Evolutionary conservation across 2,113 vertebrate genomes (phyloP).

Genomic region (Prunella himalayana): DNA sequence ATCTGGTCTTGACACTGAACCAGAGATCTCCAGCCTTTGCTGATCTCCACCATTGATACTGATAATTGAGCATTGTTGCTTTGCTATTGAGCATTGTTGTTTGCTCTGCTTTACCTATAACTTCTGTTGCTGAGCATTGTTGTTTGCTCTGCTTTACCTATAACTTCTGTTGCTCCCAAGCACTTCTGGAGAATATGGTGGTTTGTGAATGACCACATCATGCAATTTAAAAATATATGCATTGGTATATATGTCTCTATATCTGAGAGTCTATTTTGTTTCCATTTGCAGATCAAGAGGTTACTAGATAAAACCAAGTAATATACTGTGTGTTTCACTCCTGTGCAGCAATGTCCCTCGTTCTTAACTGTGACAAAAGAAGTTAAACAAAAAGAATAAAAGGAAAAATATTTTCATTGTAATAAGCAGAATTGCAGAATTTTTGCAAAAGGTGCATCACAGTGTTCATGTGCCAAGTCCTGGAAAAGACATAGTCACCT

Average conservation of each 20-base stretch:
- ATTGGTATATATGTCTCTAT: not conserved
- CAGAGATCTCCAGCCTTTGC: not conserved
- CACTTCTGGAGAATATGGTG: not conserved
- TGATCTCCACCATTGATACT: not conserved
- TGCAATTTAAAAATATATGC: fast-evolving
- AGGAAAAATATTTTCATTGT: not conserved
- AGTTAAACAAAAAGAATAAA: not conserved
- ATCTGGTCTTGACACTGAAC: not conserved
- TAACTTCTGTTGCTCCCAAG: not conserved
- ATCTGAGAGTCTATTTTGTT: not conserved
- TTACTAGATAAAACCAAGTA: not conserved
- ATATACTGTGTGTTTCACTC: not conserved
- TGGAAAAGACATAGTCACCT: not conserved
- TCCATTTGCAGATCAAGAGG: not conserved
- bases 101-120: not conserved
- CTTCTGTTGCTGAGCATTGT: fast-evolving
- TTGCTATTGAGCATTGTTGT: not conserved
- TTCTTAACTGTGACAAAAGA: not conserved
- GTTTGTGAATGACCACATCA: not conserved
- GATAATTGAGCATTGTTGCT: not conserved
- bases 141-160: not conserved
- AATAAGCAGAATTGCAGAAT: not conserved
- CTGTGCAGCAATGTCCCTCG: fast-evolving
- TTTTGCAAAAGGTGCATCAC: not conserved
- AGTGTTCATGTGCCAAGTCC: not conserved